phyloP scores from a whole-genome alignment of 2,113 vertebrate genomes.

The Seriola dumerili region DNA sequence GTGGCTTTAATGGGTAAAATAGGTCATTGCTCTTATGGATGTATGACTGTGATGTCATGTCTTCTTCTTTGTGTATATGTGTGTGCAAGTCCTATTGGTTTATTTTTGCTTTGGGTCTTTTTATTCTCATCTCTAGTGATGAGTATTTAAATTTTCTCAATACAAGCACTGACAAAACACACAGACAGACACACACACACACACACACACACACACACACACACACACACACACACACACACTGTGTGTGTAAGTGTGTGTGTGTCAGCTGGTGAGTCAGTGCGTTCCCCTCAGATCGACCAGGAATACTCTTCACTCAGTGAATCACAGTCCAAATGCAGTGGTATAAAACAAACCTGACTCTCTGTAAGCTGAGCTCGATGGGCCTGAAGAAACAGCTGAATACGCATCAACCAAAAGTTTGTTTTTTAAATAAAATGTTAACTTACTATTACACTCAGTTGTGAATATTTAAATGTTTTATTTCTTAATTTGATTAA shows the following conservation, averaged over 20 bases:
- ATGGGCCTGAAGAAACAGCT: not conserved
- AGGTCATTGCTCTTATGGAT: too few relatives aligned
- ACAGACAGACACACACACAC: not conserved
- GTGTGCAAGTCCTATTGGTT: not conserved
- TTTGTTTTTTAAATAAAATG: too few relatives aligned
- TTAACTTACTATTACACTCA: too few relatives aligned
- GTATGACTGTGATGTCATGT: too few relatives aligned
- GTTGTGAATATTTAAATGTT: too few relatives aligned
- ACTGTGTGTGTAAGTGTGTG: conserved; percentile 19
- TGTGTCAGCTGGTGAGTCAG: conserved; percentile 14
- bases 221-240: not conserved
- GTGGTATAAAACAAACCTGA: not conserved
- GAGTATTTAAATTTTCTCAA: not conserved
- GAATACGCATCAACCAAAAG: not conserved
- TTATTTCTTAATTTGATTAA: too few relatives aligned
- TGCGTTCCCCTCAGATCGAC: not conserved
- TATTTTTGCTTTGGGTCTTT: not conserved
- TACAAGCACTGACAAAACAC: not conserved
- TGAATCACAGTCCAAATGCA: not conserved
- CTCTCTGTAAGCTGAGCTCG: not conserved
- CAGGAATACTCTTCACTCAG: not conserved
- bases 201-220: not conserved
- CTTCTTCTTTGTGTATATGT: not conserved
- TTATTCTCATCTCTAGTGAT: not conserved
- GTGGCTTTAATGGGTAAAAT: too few relatives aligned